Evolutionary conservation across 2,888 invertebrate genomes (phyloP).

Genomic region (Apodemia hepburni): DNA sequence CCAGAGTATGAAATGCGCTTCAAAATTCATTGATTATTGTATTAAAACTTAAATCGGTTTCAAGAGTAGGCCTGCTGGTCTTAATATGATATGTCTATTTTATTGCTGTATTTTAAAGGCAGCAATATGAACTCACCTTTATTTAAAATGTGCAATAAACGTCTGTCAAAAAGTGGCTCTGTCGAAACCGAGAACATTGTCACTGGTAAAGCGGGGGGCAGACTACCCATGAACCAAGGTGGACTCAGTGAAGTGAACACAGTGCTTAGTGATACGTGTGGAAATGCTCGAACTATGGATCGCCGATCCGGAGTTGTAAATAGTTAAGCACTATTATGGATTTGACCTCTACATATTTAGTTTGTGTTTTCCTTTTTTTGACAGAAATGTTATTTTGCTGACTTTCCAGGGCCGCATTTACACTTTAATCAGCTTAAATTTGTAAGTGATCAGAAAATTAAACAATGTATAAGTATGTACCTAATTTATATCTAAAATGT

Average conservation of each 20-base stretch:
- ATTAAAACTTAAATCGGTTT: too few species aligned
- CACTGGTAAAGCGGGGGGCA: conserved; percentile 68
- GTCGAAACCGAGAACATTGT: conserved; percentile 63
- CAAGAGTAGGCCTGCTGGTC: too few species aligned
- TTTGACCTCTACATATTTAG: conserved; percentile 48
- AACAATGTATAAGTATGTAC: too few species aligned
- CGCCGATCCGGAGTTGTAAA: conserved; percentile 57
- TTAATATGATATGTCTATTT: background rate
- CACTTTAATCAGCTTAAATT: background rate
- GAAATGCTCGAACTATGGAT: conserved; percentile 34
- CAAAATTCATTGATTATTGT: too few species aligned
- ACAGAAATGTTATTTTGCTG: background rate
- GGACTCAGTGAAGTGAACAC: conserved; percentile 21
- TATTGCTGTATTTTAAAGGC: background rate
- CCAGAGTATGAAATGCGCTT: too few species aligned
- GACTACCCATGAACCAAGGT: conserved; percentile 25
- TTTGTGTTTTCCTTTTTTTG: conserved; percentile 1
- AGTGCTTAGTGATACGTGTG: conserved; percentile 47
- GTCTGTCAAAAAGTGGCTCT: conserved; percentile 20
- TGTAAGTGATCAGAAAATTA: too few species aligned
- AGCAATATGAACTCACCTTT: background rate
- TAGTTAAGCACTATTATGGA: conserved; percentile 65
- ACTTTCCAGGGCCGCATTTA: background rate
- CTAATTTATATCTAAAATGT: too few species aligned
- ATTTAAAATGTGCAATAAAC: conserved; percentile 12